phyloP scores from a whole-genome alignment of 2,113 vertebrate species.

The Menura novaehollandiae region DNA sequence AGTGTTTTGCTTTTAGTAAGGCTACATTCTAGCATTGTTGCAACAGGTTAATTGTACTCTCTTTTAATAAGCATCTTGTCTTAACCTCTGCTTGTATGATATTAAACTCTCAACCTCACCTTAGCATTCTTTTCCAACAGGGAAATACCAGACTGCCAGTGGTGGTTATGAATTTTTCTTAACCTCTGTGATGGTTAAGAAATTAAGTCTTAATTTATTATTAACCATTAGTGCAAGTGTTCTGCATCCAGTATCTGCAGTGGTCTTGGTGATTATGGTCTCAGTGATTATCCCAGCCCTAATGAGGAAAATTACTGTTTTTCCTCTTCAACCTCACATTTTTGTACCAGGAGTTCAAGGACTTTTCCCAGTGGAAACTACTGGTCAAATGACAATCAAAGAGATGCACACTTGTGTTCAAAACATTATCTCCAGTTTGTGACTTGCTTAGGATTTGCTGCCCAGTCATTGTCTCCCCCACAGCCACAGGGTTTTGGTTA shows the following conservation, averaged over 20 bases:
- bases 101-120: conserved; percentile 16
- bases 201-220: neutral
- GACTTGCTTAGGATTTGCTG: neutral
- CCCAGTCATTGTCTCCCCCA: neutral
- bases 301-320: neutral
- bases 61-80: conserved; percentile 30
- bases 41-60: conserved; percentile 17
- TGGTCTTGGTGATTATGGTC: neutral
- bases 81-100: conserved; percentile 20
- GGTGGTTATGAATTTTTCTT: neutral
- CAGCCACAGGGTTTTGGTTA: neutral
- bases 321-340: neutral
- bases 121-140: neutral
- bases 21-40: neutral
- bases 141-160: neutral
- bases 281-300: neutral
- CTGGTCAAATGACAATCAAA: neutral
- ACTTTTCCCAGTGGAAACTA: neutral
- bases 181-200: neutral
- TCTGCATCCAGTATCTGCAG: neutral
- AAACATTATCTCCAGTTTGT: neutral
- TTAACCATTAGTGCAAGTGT: neutral
- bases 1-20: neutral
- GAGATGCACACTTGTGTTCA: accelerated
- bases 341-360: neutral